Conservation (phyloP, 2,888 invertebrate species). For the Acleris holmiana region DNA sequence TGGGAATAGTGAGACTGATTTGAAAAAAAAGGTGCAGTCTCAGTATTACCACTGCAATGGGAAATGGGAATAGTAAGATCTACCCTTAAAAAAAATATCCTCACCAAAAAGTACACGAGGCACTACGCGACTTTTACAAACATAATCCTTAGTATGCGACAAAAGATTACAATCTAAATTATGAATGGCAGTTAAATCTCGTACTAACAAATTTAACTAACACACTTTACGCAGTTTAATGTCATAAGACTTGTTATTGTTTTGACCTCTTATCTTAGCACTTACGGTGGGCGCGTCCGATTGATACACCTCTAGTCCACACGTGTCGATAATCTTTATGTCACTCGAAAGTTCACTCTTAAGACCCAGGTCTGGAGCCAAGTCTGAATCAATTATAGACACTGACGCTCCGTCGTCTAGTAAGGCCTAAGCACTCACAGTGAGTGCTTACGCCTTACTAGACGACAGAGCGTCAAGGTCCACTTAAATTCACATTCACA, state of each 20-base stretch:
- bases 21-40: too few species aligned
- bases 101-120: too few species aligned
- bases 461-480: slow-evolving; percentile 20
- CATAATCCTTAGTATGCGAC: slow-evolving; percentile 7
- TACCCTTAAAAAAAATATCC: too few species aligned
- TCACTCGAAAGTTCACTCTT: slow-evolving; percentile 6
- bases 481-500: slow-evolving; percentile 9
- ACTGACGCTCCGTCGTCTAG: slow-evolving; percentile 13
- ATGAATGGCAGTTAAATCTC: slow-evolving; percentile 14
- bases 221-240: slow-evolving; percentile 22
- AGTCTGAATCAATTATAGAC: slow-evolving; percentile 19
- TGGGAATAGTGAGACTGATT: too few species aligned
- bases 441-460: too few species aligned
- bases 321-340: slow-evolving; percentile 19
- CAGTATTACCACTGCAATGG: too few species aligned
- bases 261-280: background rate
- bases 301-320: slow-evolving; percentile 24
- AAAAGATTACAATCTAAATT: slow-evolving; percentile 9
- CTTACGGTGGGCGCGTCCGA: slow-evolving; percentile 22
- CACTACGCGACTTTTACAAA: too few species aligned
- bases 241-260: slow-evolving; percentile 3
- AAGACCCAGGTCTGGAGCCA: slow-evolving; percentile 14
- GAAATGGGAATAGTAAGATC: too few species aligned
- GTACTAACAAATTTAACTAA: slow-evolving; percentile 15
- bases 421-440: slow-evolving; percentile 5